Base-by-base conservation (phyloP, 1,140 invertebrate genomes). In the Cecropterus lyciades region DNA sequence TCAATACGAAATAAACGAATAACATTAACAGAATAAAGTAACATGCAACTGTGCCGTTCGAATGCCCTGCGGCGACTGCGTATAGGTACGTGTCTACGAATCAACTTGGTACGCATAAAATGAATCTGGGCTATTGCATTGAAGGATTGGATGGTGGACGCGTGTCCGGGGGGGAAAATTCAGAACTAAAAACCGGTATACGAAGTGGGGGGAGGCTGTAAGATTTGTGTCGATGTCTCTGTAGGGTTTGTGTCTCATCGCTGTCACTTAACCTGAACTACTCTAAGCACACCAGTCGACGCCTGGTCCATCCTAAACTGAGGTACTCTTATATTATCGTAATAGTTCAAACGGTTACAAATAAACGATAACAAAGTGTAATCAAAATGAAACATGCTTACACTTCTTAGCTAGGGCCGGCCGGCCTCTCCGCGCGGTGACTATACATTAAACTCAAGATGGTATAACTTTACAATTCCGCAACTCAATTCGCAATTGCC, bases 291-390 rank as follows among this genome's bases (percentile, higher is more conserved):
- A 90, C 86, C 87, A 91, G 89, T 91, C 89, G 89, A 89, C 89
- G 89, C 85, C 85, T 91, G 89, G 89, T 90, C 86, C 86, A 89
- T 90, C 89, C 82, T 90, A 89, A 89, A 89, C 86, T 88, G 86
- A 90, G 82, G 84, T 89, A 85, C 77, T 85, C 86, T 88, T 89
- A 88, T 87, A 89, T 87, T 89, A 89, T 87, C 78, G 84, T 87
- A 91, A 88, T 89, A 89, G 85, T 89, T 87, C 76, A 87, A 89
- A 91, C 85, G 84, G 85, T 89, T 89, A 89, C 80, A 90, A 92
- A 90, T 69, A 91, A 91, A 89, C 86, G 77, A 82, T 89, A 91
- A 91, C 89, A 90, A 84, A 90, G 77, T 89, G 84, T 90, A 89
- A 89, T 88, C 83, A 69, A 89, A 92, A 87, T 84, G 74, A 87